These are phyloP conservation scores for Andrena minutula DNA, from an alignment of 2,888 invertebrate species.

Conservation along the genomic window DNA sequence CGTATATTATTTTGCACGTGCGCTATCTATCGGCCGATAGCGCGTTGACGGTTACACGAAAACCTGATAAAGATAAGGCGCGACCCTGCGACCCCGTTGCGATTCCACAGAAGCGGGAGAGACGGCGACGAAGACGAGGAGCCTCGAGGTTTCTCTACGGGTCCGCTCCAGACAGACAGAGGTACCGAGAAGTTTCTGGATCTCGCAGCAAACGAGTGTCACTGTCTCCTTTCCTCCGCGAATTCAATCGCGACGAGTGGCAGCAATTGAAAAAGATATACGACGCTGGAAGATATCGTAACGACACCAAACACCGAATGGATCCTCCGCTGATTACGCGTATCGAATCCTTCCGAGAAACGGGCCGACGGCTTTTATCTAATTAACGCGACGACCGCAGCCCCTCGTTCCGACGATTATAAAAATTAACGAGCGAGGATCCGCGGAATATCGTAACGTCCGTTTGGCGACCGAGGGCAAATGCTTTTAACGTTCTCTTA, in stretches of 20 bases:
- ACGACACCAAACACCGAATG: conserved; percentile 45
- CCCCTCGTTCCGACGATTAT: conserved; percentile 62
- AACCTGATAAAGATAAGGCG: conserved; percentile 78
- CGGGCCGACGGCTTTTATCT: conserved; percentile 70
- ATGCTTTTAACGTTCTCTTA: background rate
- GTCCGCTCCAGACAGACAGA: background rate
- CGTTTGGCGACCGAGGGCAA: background rate
- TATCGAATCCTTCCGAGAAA: conserved; percentile 75
- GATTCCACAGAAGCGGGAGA: conserved; percentile 74
- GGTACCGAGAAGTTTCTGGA: conserved; percentile 15
- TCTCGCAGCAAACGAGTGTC: background rate
- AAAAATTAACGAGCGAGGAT: conserved; percentile 75
- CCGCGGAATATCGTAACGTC: conserved; percentile 56
- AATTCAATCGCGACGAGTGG: background rate
- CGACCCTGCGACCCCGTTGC: conserved; percentile 77
- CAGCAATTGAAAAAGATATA: conserved; percentile 30
- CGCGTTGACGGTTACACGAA: conserved; percentile 76
- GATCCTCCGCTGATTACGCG: conserved; percentile 62
- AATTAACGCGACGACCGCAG: conserved; percentile 71
- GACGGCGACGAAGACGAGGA: conserved; percentile 31
- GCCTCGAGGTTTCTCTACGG: conserved; percentile 2
- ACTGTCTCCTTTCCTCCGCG: background rate
- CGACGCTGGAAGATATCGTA: conserved; percentile 63
- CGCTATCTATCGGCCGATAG: conserved; percentile 74
- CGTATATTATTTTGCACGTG: conserved; percentile 81